phyloP scores from a whole-genome alignment of 2,888 invertebrate genomes.

The Tenodera sinensis region DNA sequence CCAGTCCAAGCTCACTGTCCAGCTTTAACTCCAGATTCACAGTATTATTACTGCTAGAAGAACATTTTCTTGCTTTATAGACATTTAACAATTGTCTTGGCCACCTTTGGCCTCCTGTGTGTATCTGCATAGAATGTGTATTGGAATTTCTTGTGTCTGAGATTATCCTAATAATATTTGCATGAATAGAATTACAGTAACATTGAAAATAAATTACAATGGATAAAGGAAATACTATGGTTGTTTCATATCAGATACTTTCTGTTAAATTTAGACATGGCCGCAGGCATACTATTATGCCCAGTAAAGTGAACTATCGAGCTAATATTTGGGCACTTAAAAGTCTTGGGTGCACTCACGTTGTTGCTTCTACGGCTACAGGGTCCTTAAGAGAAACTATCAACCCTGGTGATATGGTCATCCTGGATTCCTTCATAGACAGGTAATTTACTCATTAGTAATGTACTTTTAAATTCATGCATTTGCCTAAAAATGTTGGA shows the following conservation, averaged over 20 bases:
- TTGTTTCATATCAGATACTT: not conserved
- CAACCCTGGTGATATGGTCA: constrained; percentile 82
- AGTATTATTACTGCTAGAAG: no score
- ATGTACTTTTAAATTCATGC: no score
- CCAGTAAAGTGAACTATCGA: constrained; percentile 88
- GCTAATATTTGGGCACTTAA: constrained; percentile 96
- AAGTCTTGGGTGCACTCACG: constrained; percentile 80
- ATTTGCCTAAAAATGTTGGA: not conserved
- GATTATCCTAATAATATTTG: not conserved
- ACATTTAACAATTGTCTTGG: not conserved
- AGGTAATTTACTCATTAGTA: constrained; percentile 47
- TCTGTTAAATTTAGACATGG: constrained; percentile 54
- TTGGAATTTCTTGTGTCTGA: not conserved
- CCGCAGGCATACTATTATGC: constrained; percentile 64
- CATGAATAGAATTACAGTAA: not conserved
- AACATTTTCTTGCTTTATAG: no score
- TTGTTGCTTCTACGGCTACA: constrained; percentile 90
- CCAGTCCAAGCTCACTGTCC: no score
- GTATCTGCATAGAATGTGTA: not conserved
- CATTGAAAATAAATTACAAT: no score
- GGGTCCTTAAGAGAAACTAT: constrained; percentile 88
- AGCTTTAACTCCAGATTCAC: no score
- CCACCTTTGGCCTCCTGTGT: no score
- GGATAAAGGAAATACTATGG: no score
- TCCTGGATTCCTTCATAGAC: constrained; percentile 84